Evolutionary conservation across 2,113 vertebrate species (phyloP), one percentile per base, ranked within the genome.

Genomic region (Nesogale talazaci): DNA sequence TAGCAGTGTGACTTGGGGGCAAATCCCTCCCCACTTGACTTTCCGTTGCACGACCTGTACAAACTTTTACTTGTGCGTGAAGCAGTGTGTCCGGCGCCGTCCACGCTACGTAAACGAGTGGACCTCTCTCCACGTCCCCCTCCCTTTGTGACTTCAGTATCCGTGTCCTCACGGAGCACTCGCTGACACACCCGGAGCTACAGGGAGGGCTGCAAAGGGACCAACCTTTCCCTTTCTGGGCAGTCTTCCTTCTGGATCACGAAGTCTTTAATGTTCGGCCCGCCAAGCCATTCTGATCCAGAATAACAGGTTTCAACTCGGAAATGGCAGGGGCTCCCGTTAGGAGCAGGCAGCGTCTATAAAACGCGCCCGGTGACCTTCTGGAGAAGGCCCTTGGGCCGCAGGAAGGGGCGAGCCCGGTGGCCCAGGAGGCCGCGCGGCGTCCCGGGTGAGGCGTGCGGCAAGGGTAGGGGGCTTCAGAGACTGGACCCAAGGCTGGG

Each of bases 351-450:
- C 57, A 38, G 75, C 2, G 52, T n/a, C 86, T 46, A 23, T 1
- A 20, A 59, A 19, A 19, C 0, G 74, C 36, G 42, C 69, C 80
- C 36, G 52, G 27, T 61, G 95, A 93, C 95, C 95, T 91, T 88
- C 83, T 76, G 25, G 19, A 56, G 23, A 61, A 59, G 67, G 67
- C 77, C 42, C 72, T 36, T 40, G 3, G 1, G 52, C 34, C 84
- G 1, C 46, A 52, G 46, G 46, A n/a, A n/a, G 46, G 46, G 9
- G 46, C 10, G 46, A 12, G 46, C 17, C 23, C 1, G 77, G 40
- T 36, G 12, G 63, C n/a, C n/a, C 22, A 10, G 0, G 77, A 1
- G 89, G 63, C 79, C 92, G 56, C 82, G 46, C 0, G 74, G 11
- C 12, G 36, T 27, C 46, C 19, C 12, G 0, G 65, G 46, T 6